Base-by-base conservation (phyloP, 1,140 invertebrate genomes). In the Dysdera silvatica region DNA sequence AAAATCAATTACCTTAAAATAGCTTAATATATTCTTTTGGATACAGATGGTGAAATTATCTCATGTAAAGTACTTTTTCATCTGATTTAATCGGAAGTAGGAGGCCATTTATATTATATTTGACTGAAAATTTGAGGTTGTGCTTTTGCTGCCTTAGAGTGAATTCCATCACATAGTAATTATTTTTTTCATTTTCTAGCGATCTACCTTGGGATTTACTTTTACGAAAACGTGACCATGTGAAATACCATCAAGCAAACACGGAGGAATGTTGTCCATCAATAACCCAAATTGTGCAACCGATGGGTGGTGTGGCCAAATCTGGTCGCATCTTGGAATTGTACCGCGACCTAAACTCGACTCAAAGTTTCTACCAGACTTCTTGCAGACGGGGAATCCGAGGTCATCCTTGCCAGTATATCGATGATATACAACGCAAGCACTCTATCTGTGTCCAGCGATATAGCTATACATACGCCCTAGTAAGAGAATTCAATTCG, bases 381-480 rank as follows among this genome's bases (percentile, higher is more conserved):
- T 88, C 87, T 2, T 91, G 89, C 74, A 80, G 82, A 29, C 74
- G 80, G 12, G 83, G 83, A 35, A 82, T 89, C 16, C 80, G 83
- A 63, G 82, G 85, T 69, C 82, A 83, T 69, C 86, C 86, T 1
- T 91, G 89, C 73, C 76, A 83, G 35, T 90, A 87, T 76, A 79
- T 90, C 61, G 84, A 89, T 73, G 79, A 81, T 14, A 80, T 82
- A 55, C 76, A 87, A 26, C 80, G 80, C 29, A 32, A n/a, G 12
- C 24, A 18, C 51, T 89, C 88, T 4, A 78, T 80, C 69, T 93
- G 89, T 76, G 83, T 87, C 10, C 89, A 91, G 74, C 85, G 86
- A 74, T 88, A 86, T 75, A 86, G 86, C n/a, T 91, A 86, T 72
- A 83, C 85, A 0, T 93, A 91, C 75, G 89, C 89, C 14, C 80